Base-by-base conservation (phyloP, 2,888 invertebrate species). In the Ichneumoninae sp. region DNA sequence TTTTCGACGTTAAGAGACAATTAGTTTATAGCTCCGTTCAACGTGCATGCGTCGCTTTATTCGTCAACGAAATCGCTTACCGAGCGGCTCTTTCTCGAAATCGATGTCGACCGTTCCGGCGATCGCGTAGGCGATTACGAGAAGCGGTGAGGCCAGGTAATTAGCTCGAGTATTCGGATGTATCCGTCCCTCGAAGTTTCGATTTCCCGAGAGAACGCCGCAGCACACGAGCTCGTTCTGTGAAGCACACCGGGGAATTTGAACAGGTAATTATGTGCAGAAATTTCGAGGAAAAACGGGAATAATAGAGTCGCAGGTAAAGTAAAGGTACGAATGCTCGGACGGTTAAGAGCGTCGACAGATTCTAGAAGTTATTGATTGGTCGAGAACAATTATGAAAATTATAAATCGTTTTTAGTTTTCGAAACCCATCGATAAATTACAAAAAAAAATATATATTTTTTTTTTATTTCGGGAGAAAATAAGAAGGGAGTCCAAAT, bases 131-230 rank as follows among this genome's bases (percentile, higher is more conserved):
- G 99, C 99, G 83, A 99, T 98, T 50, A 99, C 99, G 66, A 99
- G 95, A 60, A 98, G 95, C 0, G 99, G 99, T n/a, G 98, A 98
- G 0, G 99, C 99, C 87, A 99, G 95, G 93, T 99, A 99, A 94
- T 99, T 99, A 54, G 99, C 99, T 30, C 99, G 95, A 0, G 99
- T 99, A 93, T 98, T 97, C 0, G 99, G 99, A 94, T 99, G 99
- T 92, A 99, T 98, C 71, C 99, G 96, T 0, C 99, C 99, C 94
- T 99, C 99, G 94, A 99, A 99, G 94, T 99, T 99, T 3, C 99
- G 95, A 94, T 99, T 99, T 0, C 99, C 99, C 0, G 99, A 99
- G 0, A 99, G 95, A 0, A 99, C 98, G 0, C 99, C 99, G 91
- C 98, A 98, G 90, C 98, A 98, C 0, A 99, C 98, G 63, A 99